Conservation (phyloP, 2,888 invertebrate genomes). For the Penaeus monodon region DNA sequence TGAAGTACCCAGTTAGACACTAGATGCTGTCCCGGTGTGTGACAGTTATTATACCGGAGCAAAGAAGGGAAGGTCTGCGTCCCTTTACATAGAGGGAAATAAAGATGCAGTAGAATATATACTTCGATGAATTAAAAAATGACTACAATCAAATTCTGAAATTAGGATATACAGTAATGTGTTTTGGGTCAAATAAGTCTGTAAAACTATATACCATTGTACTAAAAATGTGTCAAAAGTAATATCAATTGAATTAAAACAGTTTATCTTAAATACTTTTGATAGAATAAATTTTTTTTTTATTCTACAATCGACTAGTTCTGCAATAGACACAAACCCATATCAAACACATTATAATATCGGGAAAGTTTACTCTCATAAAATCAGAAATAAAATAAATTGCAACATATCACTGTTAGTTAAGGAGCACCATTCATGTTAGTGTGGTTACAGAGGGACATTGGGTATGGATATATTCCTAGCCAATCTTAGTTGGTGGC, state of each 20-base stretch:
- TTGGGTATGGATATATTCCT: conserved; percentile 34
- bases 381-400: conserved; percentile 41
- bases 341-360: conserved; percentile 47
- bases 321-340: conserved; percentile 59
- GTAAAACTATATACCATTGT: conserved; percentile 62
- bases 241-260: conserved; percentile 47
- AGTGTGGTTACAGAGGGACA: conserved; percentile 61
- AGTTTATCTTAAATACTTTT: conserved; percentile 42
- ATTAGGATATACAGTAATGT: neutral
- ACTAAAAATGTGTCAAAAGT: conserved; percentile 50
- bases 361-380: conserved; percentile 21
- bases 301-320: conserved; percentile 61
- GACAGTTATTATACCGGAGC: too few relatives aligned
- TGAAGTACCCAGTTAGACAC: too few relatives aligned
- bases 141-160: neutral
- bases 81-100: too few relatives aligned
- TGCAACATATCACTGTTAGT: conserved; percentile 61
- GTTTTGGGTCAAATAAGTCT: conserved; percentile 48
- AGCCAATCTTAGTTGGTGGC: conserved; percentile 4
- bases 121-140: neutral
- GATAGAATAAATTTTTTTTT: conserved; percentile 47
- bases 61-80: too few relatives aligned
- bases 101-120: neutral
- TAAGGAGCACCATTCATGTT: conserved; percentile 63
- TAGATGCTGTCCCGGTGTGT: too few relatives aligned